Evolutionary conservation across 1,140 invertebrate genomes (phyloP), one percentile per base, ranked within the genome.

Genomic region (Tetranychus cinnabarinus): DNA sequence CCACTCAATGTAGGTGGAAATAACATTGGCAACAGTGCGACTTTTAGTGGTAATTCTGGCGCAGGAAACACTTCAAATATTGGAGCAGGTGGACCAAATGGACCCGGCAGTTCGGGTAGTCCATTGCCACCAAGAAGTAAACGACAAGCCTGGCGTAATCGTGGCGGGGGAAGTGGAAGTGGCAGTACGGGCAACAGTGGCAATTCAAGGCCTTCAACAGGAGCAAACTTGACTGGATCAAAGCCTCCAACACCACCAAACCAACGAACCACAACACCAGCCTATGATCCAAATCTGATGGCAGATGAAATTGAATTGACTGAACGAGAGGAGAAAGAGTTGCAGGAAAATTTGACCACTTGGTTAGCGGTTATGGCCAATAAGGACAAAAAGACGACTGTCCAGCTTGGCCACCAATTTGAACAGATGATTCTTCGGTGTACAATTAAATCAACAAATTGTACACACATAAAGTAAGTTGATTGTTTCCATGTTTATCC

Each of bases 311-410:
- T 64, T 42, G 64, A 65, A 52, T 34, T 65, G 3, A 64, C 64
- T 5, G 64, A 65, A 60, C 52, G 64, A 33, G 58, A 65, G 56
- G 64, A 65, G 36, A 63, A 63, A 46, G 64, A 65, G 39, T 23
- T 65, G 2, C 64, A 65, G 48, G 64, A 65, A 47, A 65, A 65
- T 54, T 56, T 65, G 35, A 65, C 64, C 59, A 65, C 65, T 57
- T 65, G 64, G 64, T 50, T 65, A 33, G 64, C 64, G 5, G 64
- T 65, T 13, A 65, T 65, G 42, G 47, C 62, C 12, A 63, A 64
- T 35, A 48, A 35, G 15, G 59, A 65, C 37, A 56, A 61, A 56
- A 48, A 65, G 15, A 35, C 64, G 10, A 59, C 64, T 56, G 37
- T 45, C 36, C n/a, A 56, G 37, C 34, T 65, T 8, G 59, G 62